Evolutionary conservation across 2,113 vertebrate genomes (phyloP), one percentile per base, ranked within the genome.

Genomic region (Spilogale gracilis): DNA sequence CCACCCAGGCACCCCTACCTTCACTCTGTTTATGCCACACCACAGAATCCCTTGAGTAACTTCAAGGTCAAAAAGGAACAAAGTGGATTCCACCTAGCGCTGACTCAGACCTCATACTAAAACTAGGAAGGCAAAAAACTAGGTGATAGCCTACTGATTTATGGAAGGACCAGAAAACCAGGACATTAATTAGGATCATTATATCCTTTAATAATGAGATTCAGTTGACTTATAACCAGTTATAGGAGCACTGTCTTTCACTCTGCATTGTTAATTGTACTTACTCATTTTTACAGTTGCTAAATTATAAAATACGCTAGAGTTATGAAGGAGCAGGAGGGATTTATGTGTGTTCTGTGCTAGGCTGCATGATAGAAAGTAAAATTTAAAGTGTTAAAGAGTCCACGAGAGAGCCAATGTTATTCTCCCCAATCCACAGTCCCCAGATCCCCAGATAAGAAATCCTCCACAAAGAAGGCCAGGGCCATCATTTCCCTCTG

Each of bases 201-300:
- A 97, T 94, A 98, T 97, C 98, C 76, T 85, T 96, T 98, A 98
- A 96, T 98, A 98, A 98, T 86, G 79, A 98, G 95, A 79, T 98
- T 30, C 52, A 96, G 96, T 96, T 98, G 98, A 98, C 94, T 98
- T 98, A 96, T 96, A 98, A 81, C 4, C 63, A 97, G 82, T 95
- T 97, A 97, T 85, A 97, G 97, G 91, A 89, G 96, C 96, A 91
- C 86, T 98, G 5, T 97, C 74, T 38, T 98, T 97, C 73, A 82
- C 92, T 97, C 97, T 98, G 86, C 97, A 94, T 98, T 98, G 78
- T 89, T 98, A 98, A 98, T 98, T 96, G 52, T 80, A 96, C 97
- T 98, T 98, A 97, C 85, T 98, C 98, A 98, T 98, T 97, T 98
- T 98, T 98, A 97, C 69, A 96, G 48, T 97, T 97, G 97, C 95